Evolutionary conservation across 2,797 vertebrate genomes (phyloP).

Genomic region (Meriones psammophilus): DNA sequence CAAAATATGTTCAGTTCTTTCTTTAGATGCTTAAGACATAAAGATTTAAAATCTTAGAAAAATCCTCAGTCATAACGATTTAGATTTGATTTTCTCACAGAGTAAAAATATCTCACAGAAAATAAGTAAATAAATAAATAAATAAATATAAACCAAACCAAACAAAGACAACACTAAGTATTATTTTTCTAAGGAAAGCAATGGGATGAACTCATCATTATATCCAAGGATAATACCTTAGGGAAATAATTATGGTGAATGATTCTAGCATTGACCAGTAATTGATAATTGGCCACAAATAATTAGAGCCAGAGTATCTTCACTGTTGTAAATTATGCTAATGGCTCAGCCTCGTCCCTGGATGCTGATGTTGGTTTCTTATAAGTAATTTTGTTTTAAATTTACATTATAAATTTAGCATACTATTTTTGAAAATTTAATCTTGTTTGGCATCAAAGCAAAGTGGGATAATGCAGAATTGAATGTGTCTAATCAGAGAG

Average conservation of each 20-base stretch:
- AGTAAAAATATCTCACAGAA: slow-evolving; percentile 69
- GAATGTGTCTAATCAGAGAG: slow-evolving; percentile 88
- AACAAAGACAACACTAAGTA: neutral
- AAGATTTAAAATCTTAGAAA: slow-evolving; percentile 61
- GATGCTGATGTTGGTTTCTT: slow-evolving; percentile 83
- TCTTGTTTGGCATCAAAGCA: slow-evolving; percentile 88
- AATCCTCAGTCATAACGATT: slow-evolving; percentile 60
- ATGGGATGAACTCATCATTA: slow-evolving; percentile 75
- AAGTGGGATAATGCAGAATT: slow-evolving; percentile 88
- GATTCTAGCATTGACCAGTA: slow-evolving; percentile 86
- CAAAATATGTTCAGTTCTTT: slow-evolving; percentile 19
- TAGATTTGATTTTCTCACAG: slow-evolving; percentile 73
- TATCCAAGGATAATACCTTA: slow-evolving; percentile 72
- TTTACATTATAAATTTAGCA: slow-evolving; percentile 87
- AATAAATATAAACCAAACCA: neutral
- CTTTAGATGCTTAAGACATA: slow-evolving; percentile 19
- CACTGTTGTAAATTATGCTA: slow-evolving; percentile 85
- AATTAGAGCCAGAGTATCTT: slow-evolving; percentile 85
- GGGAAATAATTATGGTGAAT: slow-evolving; percentile 88
- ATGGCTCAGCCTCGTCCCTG: slow-evolving; percentile 79
- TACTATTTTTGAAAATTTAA: slow-evolving; percentile 88
- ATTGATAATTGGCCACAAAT: slow-evolving; percentile 89
- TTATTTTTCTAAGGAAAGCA: slow-evolving; percentile 77
- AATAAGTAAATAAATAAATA: slow-evolving; percentile 43
- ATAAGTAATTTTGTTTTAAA: slow-evolving; percentile 85